Evolutionary conservation across 2,113 vertebrate genomes (phyloP).

Genomic region (Sinocyclocheilus maitianheensis): DNA sequence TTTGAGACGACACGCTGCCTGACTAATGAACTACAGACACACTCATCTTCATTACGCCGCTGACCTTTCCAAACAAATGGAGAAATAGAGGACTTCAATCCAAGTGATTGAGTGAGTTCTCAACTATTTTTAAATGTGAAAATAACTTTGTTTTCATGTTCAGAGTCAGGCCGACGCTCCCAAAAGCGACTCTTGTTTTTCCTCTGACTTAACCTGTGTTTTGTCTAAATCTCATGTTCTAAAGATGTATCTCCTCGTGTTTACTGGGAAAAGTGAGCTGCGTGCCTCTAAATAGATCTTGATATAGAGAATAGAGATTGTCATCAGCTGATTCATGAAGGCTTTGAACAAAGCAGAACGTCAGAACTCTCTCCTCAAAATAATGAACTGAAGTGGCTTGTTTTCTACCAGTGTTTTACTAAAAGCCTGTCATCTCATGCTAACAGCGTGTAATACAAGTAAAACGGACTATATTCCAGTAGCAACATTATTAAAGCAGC

Average conservation of each 20-base stretch:
- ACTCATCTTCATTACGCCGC: constrained; percentile 58
- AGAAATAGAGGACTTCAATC: constrained; percentile 51
- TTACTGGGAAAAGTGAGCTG: not conserved
- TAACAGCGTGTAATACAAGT: not conserved
- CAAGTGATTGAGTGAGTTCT: constrained; percentile 53
- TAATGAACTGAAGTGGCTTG: constrained; percentile 1
- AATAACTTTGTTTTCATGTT: constrained; percentile 19
- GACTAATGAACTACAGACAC: constrained; percentile 66
- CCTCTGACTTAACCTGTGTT: not conserved
- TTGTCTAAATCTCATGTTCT: constrained; percentile 1
- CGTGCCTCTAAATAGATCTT: not conserved
- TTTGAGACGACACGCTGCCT: constrained; percentile 25
- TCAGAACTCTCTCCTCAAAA: not conserved
- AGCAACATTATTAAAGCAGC: not conserved
- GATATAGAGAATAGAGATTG: not conserved
- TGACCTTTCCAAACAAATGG: constrained; percentile 66
- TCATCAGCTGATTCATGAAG: not conserved
- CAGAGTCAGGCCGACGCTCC: not conserved
- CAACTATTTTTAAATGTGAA: constrained; percentile 64
- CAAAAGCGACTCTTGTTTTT: not conserved
- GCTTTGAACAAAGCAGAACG: not conserved
- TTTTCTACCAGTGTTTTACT: not conserved
- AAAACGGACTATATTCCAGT: not conserved
- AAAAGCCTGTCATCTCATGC: not conserved
- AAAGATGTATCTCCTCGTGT: not conserved